Base-by-base conservation (phyloP, 1,140 invertebrate genomes). In the Drosophila jambulina region DNA sequence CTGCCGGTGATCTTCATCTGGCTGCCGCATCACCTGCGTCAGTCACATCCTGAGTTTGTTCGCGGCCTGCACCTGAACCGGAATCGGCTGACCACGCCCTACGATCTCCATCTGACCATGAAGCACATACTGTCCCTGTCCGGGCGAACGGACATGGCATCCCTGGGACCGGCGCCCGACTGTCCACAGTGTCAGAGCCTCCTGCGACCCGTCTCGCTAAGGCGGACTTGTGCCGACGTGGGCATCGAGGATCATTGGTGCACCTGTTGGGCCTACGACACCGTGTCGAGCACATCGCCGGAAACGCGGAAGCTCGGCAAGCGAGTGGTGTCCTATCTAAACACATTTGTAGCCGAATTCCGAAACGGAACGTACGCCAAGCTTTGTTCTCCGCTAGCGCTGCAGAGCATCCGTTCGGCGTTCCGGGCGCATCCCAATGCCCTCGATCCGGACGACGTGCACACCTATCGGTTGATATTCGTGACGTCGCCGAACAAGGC, bases 1-100 rank as follows among this genome's bases (percentile, higher is more conserved):
- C 92, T 99, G 21, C 98, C 98, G 0, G 97, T 98, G 70, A 94
- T 98, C 15, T 96, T 96, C 78, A 93, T 98, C 4, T 94, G 95
- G 77, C 72, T 98, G n/a, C 98, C 98, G 0, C 92, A 95, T 36
- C 95, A 95, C 93, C 96, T 97, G 80, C 93, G 93, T 23, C 75
- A 94, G 15, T 94, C 94, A 29, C 95, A 96, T 91, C 95, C 95
- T 0, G 81, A 94, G 27, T 94, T 96, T 3, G 94, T 94, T 49
- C 81, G 93, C 21, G 97, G 97, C 74, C 87, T 99, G 17, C 93
- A 93, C 57, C 82, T 91, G 13, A 99, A 99, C 84, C 94, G 94
- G 17, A 95, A 95, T 79, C 94, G 96, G 19, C 93, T 98, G 43
- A 96, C 96, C 0, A 97, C 97, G n/a, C 96, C 97, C 0, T 98